Conservation (phyloP, 1,140 invertebrate genomes). For the Drosophila littoralis region DNA sequence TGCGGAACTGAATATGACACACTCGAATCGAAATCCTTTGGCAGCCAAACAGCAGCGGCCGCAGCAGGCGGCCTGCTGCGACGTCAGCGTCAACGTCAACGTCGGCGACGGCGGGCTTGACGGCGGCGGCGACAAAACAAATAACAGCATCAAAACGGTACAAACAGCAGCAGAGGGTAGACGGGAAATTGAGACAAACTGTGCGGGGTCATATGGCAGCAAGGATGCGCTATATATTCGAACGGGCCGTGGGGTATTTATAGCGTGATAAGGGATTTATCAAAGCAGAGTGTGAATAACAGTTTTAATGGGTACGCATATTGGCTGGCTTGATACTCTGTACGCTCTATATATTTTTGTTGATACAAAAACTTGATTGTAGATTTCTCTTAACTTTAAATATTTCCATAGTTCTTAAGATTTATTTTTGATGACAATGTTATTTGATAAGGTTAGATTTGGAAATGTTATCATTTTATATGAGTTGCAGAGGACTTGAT, state of each 20-base stretch:
- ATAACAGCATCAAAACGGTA: constrained; percentile 67
- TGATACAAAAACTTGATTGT: no score
- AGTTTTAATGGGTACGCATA: not conserved
- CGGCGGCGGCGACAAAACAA: constrained; percentile 73
- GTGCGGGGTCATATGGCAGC: constrained; percentile 31
- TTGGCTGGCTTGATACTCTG: not conserved
- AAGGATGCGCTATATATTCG: constrained; percentile 38
- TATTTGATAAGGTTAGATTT: no score
- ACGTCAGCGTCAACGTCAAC: constrained; percentile 21
- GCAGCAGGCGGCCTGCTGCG: constrained; percentile 19
- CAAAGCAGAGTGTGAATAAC: constrained; percentile 1
- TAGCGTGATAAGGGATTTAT: not conserved
- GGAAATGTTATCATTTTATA: no score
- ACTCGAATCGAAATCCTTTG: constrained; percentile 66
- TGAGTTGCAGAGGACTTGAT: no score
- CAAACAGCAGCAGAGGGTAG: constrained; percentile 48
- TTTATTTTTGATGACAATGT: no score
- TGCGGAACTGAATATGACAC: constrained; percentile 76
- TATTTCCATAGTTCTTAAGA: no score
- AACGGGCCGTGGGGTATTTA: not conserved
- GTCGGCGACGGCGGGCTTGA: constrained; percentile 38
- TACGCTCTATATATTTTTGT: no score
- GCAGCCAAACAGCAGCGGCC: constrained; percentile 48
- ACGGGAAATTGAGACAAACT: constrained; percentile 30
- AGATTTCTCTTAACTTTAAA: no score